A percentile compares a stretch with the other conserved stretches of the same genome.
phyloP scores from a whole-genome alignment of 2,113 vertebrate species.

The Ictidomys tridecemlineatus region DNA sequence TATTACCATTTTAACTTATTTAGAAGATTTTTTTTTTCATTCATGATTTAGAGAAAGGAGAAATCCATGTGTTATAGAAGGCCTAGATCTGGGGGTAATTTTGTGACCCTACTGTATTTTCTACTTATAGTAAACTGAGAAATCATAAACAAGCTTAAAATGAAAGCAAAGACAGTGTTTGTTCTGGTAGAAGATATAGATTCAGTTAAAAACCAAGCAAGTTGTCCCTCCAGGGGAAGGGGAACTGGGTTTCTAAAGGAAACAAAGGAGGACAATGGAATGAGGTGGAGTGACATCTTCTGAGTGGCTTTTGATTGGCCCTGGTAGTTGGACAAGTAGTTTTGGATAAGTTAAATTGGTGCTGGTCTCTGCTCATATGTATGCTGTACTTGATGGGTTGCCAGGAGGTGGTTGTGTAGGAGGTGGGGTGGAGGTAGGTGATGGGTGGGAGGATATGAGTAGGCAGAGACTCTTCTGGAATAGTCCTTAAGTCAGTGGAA shows the following conservation, averaged over 20 bases:
- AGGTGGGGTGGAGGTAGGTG: too few species aligned
- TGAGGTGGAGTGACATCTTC: background rate
- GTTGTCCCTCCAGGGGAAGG: too few species aligned
- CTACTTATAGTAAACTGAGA: background rate
- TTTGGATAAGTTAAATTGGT: background rate
- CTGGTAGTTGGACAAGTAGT: background rate
- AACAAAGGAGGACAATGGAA: background rate
- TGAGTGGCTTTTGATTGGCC: background rate
- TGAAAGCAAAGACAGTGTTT: background rate
- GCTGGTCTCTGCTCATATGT: background rate
- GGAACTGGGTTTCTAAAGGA: background rate
- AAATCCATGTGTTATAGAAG: background rate
- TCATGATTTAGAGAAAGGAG: background rate
- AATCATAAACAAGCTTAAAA: background rate
- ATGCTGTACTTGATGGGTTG: background rate
- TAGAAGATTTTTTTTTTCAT: background rate
- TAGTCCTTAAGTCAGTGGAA: background rate
- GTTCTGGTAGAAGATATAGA: background rate
- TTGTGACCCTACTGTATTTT: background rate
- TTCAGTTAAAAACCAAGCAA: background rate
- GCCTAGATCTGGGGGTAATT: background rate
- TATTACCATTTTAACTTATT: background rate
- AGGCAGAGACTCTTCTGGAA: background rate
- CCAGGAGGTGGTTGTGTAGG: too few species aligned
- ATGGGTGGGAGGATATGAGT: too few species aligned